Base-by-base conservation (phyloP, 2,113 vertebrate species). In the Xyliphius kryptos region DNA sequence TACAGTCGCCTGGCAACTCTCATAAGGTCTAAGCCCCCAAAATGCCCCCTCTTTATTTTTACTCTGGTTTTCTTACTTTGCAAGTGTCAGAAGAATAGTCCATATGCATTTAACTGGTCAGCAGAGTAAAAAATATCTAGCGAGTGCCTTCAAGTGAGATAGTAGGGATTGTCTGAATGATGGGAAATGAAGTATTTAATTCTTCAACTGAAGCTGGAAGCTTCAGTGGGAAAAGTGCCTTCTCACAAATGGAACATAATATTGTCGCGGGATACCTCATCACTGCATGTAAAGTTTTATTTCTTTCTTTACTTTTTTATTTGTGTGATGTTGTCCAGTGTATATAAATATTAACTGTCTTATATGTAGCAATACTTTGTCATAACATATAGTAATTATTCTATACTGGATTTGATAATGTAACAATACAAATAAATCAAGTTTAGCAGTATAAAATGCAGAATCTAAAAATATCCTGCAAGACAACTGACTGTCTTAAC, bases 251-350 rank as follows among this genome's bases (percentile, higher is more conserved):
- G 5, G 96, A 98, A 71, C 95, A 98, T 85, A 95, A 89, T 79
- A 83, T 98, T 61, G 90, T 98, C 40, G 96, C 96, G 61, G 81
- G 82, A 77, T 98, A 98, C 64, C 89, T 98, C 63, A 94, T 97
- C 58, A 83, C 85, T 64, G 95, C 96, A 94, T 94, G 96, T 97
- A 94, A 71, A 78, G 55, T 20, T 51, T 3, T 19, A 52, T 5
- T 1, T 52, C 9, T 65, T 11, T 55, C 3, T 61, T 20, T 21
- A 0, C 20, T 20, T 49, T 9, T 60, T 16, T 55, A 16, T 41
- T 14, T 11, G 16, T 22, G 49, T 51, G 20, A 32, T 48, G 7
- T 43, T 8, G 16, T 55, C 8, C 15, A 44, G 14, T 19, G 13
- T 48, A 36, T 26, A 48, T n/a, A n/a, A n/a, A n/a, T 40, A 41